Evolutionary conservation across 1,140 invertebrate species (phyloP), one percentile per base, ranked within the genome.

Genomic region (Drosophila sturtevanti): DNA sequence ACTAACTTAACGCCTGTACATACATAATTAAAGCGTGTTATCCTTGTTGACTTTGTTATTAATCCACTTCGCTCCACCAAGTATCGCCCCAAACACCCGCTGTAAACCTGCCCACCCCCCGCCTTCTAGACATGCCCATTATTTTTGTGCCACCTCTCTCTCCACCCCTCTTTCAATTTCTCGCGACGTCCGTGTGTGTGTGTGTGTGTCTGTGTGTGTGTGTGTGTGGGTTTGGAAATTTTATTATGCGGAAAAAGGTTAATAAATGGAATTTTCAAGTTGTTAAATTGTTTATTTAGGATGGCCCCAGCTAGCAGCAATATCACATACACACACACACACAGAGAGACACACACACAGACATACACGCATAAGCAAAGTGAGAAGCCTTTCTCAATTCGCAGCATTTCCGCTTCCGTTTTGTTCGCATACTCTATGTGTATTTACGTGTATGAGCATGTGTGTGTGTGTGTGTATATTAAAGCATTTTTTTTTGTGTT

Each of bases 271-370:
- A 80, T 77, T 80, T 80, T 80, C 67, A 77, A 80, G 71, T 77
- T 80, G 71, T 80, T 77, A 74, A 77, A 80, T 80, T 80, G 77
- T 80, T 77, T 80, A 77, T 77, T 77, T 80, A 77, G 77, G 77
- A 63, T 77, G 51, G 63, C 75, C 63, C 35, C 59, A 63, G 41
- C 41, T 44, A 56, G 27, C 66, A 60, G 11, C 35, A 59, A 63
- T 35, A 59, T 18, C 38, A 63, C 41, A 35, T 21, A 51, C 48
- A 37, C 31, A 31, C 38, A 21, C 64, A 59, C 35, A 59, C 34
- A 44, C 31, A 41, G 35, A 16, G 41, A 52, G 16, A 38, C 52
- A 63, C 56, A 7, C 31, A 38, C 35, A 21, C 44, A 2, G 35
- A 34, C 37, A 27, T 21, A 14, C 54, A 44, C 9, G n/a, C n/a